Percentiles rank a stretch among this genome's conserved stretches.
Conservation (phyloP, 2,888 invertebrate genomes). For the Cephus sareptanus region DNA sequence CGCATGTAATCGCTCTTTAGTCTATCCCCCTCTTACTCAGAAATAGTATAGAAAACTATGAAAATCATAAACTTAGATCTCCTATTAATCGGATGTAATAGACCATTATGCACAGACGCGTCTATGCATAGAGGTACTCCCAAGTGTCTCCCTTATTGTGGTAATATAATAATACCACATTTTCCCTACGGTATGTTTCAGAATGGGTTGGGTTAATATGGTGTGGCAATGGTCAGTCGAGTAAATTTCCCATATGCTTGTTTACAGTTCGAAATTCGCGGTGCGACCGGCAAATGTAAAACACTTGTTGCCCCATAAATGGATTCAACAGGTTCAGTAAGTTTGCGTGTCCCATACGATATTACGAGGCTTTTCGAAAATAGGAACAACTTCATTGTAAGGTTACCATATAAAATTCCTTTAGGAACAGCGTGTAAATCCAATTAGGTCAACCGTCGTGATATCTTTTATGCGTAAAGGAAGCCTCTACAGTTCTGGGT, state of each 20-base stretch:
- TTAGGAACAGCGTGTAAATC: neutral
- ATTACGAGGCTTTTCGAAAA: neutral
- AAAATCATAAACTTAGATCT: neutral
- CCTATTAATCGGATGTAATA: neutral
- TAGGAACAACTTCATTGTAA: neutral
- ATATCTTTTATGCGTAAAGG: neutral
- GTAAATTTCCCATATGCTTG: neutral
- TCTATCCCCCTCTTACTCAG: too few species aligned
- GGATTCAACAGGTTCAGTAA: constrained; percentile 30
- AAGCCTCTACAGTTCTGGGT: neutral
- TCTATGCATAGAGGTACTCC: neutral
- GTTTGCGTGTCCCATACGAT: neutral
- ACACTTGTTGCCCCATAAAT: constrained; percentile 28
- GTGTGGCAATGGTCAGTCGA: neutral
- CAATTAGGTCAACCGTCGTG: neutral
- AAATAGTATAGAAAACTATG: neutral
- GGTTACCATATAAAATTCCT: neutral
- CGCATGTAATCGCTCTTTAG: too few species aligned
- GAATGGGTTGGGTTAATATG: neutral
- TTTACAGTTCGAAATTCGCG: neutral
- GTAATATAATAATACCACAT: neutral
- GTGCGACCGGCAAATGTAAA: constrained; percentile 1
- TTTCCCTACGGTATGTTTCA: neutral
- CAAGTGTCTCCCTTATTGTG: neutral
- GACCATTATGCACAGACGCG: neutral